phyloP scores from a whole-genome alignment of 2,113 vertebrate genomes.

The Copsychus sechellarum region DNA sequence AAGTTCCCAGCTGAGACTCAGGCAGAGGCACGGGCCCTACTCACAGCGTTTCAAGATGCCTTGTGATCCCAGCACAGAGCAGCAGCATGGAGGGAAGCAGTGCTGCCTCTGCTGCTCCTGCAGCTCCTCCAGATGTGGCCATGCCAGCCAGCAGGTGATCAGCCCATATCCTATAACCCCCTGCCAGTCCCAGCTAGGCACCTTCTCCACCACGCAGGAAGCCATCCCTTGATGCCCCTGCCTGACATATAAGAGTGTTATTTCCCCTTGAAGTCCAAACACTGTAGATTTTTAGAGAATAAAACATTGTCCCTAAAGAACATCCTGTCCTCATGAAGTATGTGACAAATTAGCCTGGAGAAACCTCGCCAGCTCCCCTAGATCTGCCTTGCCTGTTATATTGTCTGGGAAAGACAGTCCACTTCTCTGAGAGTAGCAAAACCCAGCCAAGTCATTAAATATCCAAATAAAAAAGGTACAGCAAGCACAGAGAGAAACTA shows the following conservation, averaged over 20 bases:
- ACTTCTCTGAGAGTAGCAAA: neutral
- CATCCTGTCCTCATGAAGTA: neutral
- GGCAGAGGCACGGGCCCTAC: accelerated
- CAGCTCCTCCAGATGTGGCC: accelerated
- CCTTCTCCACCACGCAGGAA: neutral
- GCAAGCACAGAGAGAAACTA: neutral
- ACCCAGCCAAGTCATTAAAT: neutral
- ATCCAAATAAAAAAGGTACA: neutral
- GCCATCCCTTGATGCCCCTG: neutral
- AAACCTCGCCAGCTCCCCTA: neutral
- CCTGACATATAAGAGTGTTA: neutral
- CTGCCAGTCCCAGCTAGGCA: accelerated
- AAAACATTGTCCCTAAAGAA: neutral
- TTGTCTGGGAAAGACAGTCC: neutral
- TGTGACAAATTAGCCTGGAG: neutral
- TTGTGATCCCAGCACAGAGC: accelerated
- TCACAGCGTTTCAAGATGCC: accelerated
- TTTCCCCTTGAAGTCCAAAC: neutral
- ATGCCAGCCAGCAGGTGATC: accelerated
- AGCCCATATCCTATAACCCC: neutral
- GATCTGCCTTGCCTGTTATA: neutral
- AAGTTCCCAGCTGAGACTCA: neutral
- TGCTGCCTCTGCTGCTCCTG: neutral
- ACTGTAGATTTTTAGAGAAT: neutral
- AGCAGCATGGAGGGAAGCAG: accelerated